A percentile compares a stretch with the other conserved stretches of the same genome.
phyloP scores from a whole-genome alignment of 2,888 invertebrate genomes.

The Drosophila formosana region DNA sequence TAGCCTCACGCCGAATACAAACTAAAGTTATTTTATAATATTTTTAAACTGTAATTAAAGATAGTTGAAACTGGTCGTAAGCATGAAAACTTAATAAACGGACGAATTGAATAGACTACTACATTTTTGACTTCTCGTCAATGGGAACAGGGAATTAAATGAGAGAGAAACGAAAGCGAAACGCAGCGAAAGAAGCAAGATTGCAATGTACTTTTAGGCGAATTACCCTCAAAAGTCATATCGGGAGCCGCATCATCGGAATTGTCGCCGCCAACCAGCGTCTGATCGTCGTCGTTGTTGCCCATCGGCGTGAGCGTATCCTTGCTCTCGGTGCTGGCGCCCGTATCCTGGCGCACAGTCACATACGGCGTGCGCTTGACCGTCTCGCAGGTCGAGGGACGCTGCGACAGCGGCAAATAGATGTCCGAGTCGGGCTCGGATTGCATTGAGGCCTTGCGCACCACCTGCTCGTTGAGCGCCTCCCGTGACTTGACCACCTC shows the following conservation, averaged over 20 bases:
- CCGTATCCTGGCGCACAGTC: constrained; percentile 84
- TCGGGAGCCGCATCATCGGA: constrained; percentile 84
- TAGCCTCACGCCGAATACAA: too few relatives aligned
- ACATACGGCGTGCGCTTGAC: constrained; percentile 84
- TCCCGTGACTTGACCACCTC: constrained; percentile 86
- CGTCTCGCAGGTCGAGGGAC: constrained; percentile 83
- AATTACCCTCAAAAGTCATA: constrained; percentile 84
- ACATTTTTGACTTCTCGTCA: not conserved
- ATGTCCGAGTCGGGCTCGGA: constrained; percentile 85
- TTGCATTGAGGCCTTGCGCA: constrained; percentile 83
- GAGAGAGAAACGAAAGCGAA: constrained; percentile 14
- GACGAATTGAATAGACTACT: too few relatives aligned
- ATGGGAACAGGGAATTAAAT: constrained; percentile 2
- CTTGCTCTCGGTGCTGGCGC: constrained; percentile 85
- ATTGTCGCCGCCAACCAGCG: constrained; percentile 82
- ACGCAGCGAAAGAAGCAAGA: constrained; percentile 13
- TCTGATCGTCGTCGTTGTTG: constrained; percentile 84
- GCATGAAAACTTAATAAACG: too few relatives aligned
- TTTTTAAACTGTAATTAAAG: too few relatives aligned
- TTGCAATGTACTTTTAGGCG: not conserved
- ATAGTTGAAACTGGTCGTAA: too few relatives aligned
- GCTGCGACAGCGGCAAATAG: constrained; percentile 81
- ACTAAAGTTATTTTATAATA: too few relatives aligned
- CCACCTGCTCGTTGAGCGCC: constrained; percentile 82
- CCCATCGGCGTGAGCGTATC: constrained; percentile 85